Evolutionary conservation across 2,888 invertebrate species (phyloP).

Genomic region (Malacosoma neustria): DNA sequence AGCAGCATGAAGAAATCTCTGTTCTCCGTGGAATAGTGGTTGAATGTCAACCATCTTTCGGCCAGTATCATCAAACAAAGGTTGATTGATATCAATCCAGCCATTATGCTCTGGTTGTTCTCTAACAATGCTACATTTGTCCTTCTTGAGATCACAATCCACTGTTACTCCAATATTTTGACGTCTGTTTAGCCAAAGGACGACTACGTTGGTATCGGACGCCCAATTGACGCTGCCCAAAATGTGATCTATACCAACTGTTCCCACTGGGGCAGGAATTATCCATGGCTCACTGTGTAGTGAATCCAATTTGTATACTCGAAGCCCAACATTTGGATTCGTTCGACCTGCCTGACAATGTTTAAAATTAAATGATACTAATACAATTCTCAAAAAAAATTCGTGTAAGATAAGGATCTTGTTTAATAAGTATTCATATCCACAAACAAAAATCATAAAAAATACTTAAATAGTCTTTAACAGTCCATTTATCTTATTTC

Average conservation of each 20-base stretch:
- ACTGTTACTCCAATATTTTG: slow-evolving; percentile 82
- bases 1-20: slow-evolving; percentile 61
- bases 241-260: slow-evolving; percentile 77
- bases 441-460: too few relatives aligned
- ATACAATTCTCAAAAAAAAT: neutral
- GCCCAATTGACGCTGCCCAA: slow-evolving; percentile 85
- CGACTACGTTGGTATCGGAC: slow-evolving; percentile 77
- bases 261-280: slow-evolving; percentile 68
- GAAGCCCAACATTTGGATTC: slow-evolving; percentile 83
- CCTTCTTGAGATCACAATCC: slow-evolving; percentile 66
- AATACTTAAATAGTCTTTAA: too few relatives aligned
- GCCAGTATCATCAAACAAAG: slow-evolving; percentile 65
- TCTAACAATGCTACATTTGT: slow-evolving; percentile 53
- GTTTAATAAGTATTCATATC: too few relatives aligned
- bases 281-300: slow-evolving; percentile 36
- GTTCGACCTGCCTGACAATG: slow-evolving; percentile 77
- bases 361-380: slow-evolving; percentile 5
- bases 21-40: slow-evolving; percentile 37
- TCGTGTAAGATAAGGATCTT: neutral
- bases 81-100: slow-evolving; percentile 79
- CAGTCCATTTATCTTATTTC: too few relatives aligned
- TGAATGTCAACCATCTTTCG: slow-evolving; percentile 58
- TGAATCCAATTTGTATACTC: slow-evolving; percentile 70
- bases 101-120: slow-evolving; percentile 75
- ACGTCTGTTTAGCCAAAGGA: slow-evolving; percentile 89